phyloP scores from a whole-genome alignment of 2,888 invertebrate species.

The Limenitis camilla region DNA sequence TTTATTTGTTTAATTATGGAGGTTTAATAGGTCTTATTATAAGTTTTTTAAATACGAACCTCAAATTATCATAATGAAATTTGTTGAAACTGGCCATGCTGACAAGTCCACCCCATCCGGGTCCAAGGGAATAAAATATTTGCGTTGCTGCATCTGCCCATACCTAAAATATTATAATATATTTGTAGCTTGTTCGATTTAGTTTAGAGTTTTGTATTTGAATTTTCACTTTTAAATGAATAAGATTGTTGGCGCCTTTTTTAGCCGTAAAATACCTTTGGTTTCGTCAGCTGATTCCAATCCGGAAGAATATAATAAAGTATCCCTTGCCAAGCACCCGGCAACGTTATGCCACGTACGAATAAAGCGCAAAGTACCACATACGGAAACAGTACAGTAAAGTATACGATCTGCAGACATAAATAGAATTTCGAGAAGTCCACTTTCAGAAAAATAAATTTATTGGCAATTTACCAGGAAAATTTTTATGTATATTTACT shows the following conservation, averaged over 20 bases:
- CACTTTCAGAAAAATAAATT: constrained; percentile 2
- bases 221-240: too few relatives aligned
- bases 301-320: constrained; percentile 85
- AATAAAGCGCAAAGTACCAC: constrained; percentile 81
- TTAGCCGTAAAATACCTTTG: constrained; percentile 71
- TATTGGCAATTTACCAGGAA: constrained; percentile 39
- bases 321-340: constrained; percentile 85
- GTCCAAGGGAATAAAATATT: constrained; percentile 92
- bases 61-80: constrained; percentile 81
- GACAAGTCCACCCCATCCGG: constrained; percentile 89
- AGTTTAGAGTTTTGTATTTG: too few relatives aligned
- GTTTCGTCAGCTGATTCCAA: constrained; percentile 83
- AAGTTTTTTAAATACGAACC: constrained; percentile 42
- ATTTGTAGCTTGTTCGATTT: too few relatives aligned
- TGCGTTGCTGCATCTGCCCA: constrained; percentile 96
- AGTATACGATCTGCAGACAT: constrained; percentile 80
- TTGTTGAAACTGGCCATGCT: constrained; percentile 90
- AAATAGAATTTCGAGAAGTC: constrained; percentile 5
- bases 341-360: constrained; percentile 84
- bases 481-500: constrained; percentile 55
- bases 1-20: too few relatives aligned
- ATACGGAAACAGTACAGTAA: constrained; percentile 90
- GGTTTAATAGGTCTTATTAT: too few relatives aligned
- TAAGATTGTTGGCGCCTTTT: too few relatives aligned
- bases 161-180: constrained; percentile 68